Evolutionary conservation across 2,113 vertebrate species (phyloP).

Genomic region (Grammomys dolichurus): DNA sequence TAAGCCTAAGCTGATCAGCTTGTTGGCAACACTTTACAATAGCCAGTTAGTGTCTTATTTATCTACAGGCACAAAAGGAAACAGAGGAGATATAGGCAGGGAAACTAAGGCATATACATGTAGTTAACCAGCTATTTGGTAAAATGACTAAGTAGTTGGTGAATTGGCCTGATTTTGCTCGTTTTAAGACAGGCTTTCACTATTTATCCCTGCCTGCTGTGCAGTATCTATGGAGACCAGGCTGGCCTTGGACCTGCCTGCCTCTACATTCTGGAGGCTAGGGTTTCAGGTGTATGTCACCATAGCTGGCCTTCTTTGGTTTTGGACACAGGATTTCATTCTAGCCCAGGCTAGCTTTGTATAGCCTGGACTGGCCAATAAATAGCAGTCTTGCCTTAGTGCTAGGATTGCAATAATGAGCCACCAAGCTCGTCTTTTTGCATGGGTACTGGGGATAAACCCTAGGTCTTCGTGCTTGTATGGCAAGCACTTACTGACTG

Average conservation of each 20-base stretch:
- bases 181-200: not conserved
- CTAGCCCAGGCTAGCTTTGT: not conserved
- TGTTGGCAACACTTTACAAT: not conserved
- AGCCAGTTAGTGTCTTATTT: not conserved
- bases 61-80: not conserved
- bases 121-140: not conserved
- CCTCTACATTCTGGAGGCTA: not conserved
- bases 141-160: slow-evolving; percentile 7
- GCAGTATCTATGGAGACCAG: not conserved
- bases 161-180: not conserved
- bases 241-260: not conserved
- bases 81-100: not conserved
- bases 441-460: not conserved
- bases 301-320: not conserved
- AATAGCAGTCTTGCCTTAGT: not conserved
- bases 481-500: no score
- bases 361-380: not conserved
- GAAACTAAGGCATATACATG: not conserved
- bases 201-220: not conserved
- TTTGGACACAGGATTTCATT: not conserved
- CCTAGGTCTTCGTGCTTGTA: not conserved
- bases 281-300: not conserved
- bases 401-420: not conserved
- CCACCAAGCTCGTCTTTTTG: not conserved
- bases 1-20: not conserved